Evolutionary conservation across 1,140 invertebrate species (phyloP).

Genomic region (Antheraea pernyi): DNA sequence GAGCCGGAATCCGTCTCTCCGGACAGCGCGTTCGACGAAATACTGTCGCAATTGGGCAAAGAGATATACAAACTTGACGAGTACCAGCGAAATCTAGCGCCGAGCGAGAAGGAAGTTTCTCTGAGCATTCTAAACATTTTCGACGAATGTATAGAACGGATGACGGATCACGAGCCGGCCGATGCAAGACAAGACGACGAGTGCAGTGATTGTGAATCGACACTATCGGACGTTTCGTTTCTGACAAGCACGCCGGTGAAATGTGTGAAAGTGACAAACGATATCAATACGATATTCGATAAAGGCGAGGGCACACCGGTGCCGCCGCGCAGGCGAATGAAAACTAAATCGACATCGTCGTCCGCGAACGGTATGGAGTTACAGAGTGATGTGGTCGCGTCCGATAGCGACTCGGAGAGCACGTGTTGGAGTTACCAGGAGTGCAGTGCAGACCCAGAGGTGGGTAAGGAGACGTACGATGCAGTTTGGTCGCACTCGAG

Average conservation of each 20-base stretch:
- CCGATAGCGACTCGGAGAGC: conserved; percentile 61
- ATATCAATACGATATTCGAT: conserved; percentile 47
- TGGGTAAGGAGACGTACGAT: conserved; percentile 46
- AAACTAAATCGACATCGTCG: conserved; percentile 38
- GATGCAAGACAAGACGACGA: conserved; percentile 32
- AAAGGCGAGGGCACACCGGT: conserved; percentile 49
- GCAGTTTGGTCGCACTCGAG: conserved; percentile 65
- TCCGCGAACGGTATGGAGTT: conserved; percentile 49
- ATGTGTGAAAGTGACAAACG: conserved; percentile 39
- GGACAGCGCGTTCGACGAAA: conserved; percentile 72
- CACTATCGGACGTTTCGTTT: conserved; percentile 48
- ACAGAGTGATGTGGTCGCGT: conserved; percentile 20
- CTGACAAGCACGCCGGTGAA: conserved; percentile 52
- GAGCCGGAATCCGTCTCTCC: conserved; percentile 27
- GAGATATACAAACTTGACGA: conserved; percentile 74
- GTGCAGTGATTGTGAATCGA: conserved; percentile 55
- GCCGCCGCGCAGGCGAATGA: conserved; percentile 37
- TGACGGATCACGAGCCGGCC: conserved; percentile 33
- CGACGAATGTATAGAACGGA: conserved; percentile 64
- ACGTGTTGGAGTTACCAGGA: conserved; percentile 73
- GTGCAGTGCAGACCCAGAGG: conserved; percentile 46
- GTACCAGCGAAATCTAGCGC: conserved; percentile 63
- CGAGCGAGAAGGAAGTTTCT: conserved; percentile 55
- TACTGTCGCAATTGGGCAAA: conserved; percentile 69
- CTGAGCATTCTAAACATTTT: conserved; percentile 72